Conservation (phyloP, 2,113 vertebrate genomes). For the Corydoras maculifer region DNA sequence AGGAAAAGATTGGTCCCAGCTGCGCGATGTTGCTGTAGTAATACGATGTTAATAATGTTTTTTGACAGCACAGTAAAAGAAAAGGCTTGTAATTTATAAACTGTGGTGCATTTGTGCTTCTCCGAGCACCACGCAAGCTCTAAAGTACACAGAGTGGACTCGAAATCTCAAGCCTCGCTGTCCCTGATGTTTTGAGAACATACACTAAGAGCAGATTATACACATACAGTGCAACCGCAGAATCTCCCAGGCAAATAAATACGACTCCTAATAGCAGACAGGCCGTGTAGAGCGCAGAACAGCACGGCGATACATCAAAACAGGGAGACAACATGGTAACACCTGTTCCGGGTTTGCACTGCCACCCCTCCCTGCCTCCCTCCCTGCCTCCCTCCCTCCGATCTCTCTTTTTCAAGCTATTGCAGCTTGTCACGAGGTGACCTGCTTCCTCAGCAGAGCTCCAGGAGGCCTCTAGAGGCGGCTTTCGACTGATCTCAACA, state of each 20-base stretch:
- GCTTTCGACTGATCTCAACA: slow-evolving; percentile 34
- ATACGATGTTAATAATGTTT: slow-evolving; percentile 2
- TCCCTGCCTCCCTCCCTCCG: neutral
- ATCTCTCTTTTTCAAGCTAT: slow-evolving; percentile 17
- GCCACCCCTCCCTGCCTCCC: slow-evolving; percentile 18
- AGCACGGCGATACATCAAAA: slow-evolving; percentile 42
- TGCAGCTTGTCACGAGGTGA: slow-evolving; percentile 38
- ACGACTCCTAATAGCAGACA: slow-evolving; percentile 11
- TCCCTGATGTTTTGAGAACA: neutral
- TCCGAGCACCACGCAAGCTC: slow-evolving; percentile 5
- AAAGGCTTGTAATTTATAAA: slow-evolving; percentile 14
- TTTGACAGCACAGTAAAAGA: neutral
- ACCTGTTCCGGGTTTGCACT: slow-evolving; percentile 39
- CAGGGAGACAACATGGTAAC: slow-evolving; percentile 42
- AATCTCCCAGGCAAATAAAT: slow-evolving; percentile 31
- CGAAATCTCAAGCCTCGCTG: too few relatives aligned
- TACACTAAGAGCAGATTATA: slow-evolving; percentile 9
- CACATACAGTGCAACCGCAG: slow-evolving; percentile 14
- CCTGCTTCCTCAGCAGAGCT: slow-evolving; percentile 44
- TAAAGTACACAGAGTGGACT: neutral
- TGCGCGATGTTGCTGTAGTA: neutral
- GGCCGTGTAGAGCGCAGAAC: slow-evolving; percentile 15
- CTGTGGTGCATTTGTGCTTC: slow-evolving; percentile 1
- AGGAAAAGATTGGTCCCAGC: slow-evolving; percentile 7
- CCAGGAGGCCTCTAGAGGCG: slow-evolving; percentile 1